phyloP scores from a whole-genome alignment of 1,140 invertebrate species.

The Psilanteris sp. region DNA sequence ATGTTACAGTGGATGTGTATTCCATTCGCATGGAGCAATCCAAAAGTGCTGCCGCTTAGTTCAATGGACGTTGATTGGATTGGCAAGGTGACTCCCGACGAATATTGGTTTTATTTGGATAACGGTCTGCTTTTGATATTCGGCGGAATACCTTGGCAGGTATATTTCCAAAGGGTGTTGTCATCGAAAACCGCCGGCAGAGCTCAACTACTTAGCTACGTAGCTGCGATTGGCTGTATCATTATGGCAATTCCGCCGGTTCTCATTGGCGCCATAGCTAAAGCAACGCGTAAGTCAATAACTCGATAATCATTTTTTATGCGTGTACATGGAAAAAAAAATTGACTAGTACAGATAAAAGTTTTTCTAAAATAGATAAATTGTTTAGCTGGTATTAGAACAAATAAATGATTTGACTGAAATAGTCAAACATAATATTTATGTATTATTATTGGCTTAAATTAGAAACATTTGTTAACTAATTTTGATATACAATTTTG shows the following conservation, averaged over 20 bases:
- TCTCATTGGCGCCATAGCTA: slow-evolving; percentile 96
- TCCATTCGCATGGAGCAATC: slow-evolving; percentile 95
- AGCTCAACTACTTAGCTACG: slow-evolving; percentile 97
- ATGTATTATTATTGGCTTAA: no score
- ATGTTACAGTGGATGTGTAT: slow-evolving; percentile 94
- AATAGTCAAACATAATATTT: no score
- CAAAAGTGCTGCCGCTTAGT: slow-evolving; percentile 88
- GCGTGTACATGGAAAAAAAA: no score
- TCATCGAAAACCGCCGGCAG: slow-evolving; percentile 95
- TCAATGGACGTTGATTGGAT: slow-evolving; percentile 95
- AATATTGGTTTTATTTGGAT: slow-evolving; percentile 93
- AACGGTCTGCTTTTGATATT: slow-evolving; percentile 95
- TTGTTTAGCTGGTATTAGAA: no score
- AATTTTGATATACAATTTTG: no score
- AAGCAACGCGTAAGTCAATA: slow-evolving; percentile 89
- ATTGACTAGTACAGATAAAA: no score
- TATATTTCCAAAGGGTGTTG: slow-evolving; percentile 98
- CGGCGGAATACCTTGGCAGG: slow-evolving; percentile 99
- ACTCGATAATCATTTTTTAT: no score
- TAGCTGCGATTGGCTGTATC: slow-evolving; percentile 96
- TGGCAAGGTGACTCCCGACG: slow-evolving; percentile 85
- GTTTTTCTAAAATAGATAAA: no score
- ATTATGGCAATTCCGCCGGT: slow-evolving; percentile 98
- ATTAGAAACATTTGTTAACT: no score
- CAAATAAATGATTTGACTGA: no score